A percentile compares a stretch with the other conserved stretches of the same genome.
phyloP scores from a whole-genome alignment of 2,113 vertebrate genomes.

The Anseranas semipalmata region DNA sequence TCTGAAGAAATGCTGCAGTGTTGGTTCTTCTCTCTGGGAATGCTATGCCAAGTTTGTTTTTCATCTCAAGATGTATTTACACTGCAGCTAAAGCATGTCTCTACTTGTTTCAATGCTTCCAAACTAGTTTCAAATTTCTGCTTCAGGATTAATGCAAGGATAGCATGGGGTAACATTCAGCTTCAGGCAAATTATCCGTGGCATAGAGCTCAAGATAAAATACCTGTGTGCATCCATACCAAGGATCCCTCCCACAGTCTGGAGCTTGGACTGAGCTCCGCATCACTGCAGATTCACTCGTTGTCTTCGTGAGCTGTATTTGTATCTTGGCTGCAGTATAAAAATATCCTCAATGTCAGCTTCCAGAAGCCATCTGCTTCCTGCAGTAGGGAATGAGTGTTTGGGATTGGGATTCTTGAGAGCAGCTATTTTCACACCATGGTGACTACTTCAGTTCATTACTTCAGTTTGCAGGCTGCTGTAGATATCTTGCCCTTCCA shows the following conservation, averaged over 20 bases:
- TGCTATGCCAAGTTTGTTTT: background rate
- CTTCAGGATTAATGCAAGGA: background rate
- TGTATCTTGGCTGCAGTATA: background rate
- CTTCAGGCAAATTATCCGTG: background rate
- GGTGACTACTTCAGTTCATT: background rate
- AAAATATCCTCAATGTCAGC: slow-evolving; percentile 7
- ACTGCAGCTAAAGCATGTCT: background rate
- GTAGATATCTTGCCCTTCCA: background rate
- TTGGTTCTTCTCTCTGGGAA: background rate
- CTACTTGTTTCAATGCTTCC: background rate
- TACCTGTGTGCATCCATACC: fast-evolving
- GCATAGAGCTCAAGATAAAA: background rate
- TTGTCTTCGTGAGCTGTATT: background rate
- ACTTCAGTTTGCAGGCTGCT: background rate
- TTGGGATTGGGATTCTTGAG: slow-evolving; percentile 9
- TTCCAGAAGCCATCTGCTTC: slow-evolving; percentile 45
- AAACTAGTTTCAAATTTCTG: background rate
- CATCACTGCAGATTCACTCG: fast-evolving
- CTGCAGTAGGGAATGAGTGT: background rate
- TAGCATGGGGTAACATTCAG: background rate
- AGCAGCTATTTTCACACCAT: background rate
- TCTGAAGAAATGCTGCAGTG: background rate
- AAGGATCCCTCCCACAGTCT: background rate
- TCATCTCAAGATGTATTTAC: background rate
- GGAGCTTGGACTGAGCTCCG: background rate